Percentiles rank a stretch among this genome's conserved stretches.
phyloP scores from a whole-genome alignment of 2,113 vertebrate species.

The Cromileptes altivelis region DNA sequence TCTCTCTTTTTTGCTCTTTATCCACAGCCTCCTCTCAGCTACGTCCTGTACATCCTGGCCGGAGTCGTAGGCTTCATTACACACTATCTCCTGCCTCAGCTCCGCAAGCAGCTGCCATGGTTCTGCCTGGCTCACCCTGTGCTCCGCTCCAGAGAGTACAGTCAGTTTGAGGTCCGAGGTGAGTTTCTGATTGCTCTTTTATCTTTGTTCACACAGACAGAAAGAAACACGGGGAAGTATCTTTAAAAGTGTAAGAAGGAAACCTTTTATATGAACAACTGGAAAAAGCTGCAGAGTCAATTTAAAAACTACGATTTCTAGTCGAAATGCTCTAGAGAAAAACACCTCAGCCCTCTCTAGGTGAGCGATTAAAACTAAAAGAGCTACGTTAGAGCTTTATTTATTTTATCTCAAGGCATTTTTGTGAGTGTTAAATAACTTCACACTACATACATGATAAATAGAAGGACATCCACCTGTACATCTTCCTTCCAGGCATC shows the following conservation, averaged over 20 bases:
- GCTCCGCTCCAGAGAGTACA: slow-evolving; percentile 92
- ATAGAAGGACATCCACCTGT: not conserved
- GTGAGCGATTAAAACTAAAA: not conserved
- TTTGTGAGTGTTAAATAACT: not conserved
- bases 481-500: not conserved
- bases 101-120: slow-evolving; percentile 94
- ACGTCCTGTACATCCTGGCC: slow-evolving; percentile 90
- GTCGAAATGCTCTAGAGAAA: slow-evolving; percentile 24
- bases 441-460: not conserved
- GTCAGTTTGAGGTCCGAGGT: slow-evolving; percentile 94
- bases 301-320: slow-evolving; percentile 9
- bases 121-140: slow-evolving; percentile 93
- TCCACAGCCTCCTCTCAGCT: slow-evolving; percentile 90
- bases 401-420: not conserved
- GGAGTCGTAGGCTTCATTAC: slow-evolving; percentile 91
- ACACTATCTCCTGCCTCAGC: slow-evolving; percentile 93
- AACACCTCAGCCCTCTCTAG: slow-evolving; percentile 13
- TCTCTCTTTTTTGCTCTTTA: slow-evolving; percentile 4
- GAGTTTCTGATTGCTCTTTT: slow-evolving; percentile 61
- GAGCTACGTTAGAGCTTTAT: not conserved
- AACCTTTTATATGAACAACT: not conserved
- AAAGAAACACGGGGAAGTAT: not conserved
- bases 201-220: not conserved
- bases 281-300: slow-evolving; percentile 33
- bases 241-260: not conserved